A percentile compares a stretch with the other conserved stretches of the same genome.
Evolutionary conservation across 2,888 invertebrate genomes (phyloP).

Genomic region (Pyrochroa serraticornis): DNA sequence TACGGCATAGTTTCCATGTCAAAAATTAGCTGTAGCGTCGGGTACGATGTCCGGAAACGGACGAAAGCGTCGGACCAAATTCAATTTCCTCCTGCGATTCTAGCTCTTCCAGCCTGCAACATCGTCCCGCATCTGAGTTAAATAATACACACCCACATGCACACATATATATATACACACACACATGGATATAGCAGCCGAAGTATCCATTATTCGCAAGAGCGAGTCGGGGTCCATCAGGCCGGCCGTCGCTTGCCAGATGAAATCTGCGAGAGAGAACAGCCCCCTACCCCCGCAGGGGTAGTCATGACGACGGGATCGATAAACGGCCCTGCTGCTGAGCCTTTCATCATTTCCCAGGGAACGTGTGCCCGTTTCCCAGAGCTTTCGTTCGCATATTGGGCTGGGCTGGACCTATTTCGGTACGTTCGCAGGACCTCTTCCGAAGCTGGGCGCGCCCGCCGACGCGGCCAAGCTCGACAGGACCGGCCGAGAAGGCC

Average conservation of each 20-base stretch:
- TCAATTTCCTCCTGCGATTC: conserved; percentile 21
- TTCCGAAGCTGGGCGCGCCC: conserved; percentile 15
- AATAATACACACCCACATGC: conserved; percentile 32
- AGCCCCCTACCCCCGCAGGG: too few species aligned
- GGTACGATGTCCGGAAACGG: background rate
- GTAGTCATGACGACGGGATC: conserved; percentile 47
- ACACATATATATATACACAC: too few species aligned
- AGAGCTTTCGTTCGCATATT: conserved; percentile 34
- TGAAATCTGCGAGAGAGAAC: conserved; percentile 37
- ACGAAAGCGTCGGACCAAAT: conserved; percentile 22
- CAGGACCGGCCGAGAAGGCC: too few species aligned
- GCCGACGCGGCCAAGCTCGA: too few species aligned
- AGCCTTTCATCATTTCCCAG: conserved; percentile 45
- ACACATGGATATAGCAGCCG: conserved; percentile 1
- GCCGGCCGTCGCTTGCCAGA: conserved; percentile 30
- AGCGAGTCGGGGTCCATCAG: conserved; percentile 33
- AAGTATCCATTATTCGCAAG: conserved; percentile 37
- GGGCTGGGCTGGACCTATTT: conserved; percentile 43
- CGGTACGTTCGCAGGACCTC: conserved; percentile 27
- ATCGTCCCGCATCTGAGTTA: conserved; percentile 31
- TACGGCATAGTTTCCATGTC: too few species aligned
- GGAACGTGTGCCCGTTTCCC: conserved; percentile 43
- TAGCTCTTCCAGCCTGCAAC: conserved; percentile 16
- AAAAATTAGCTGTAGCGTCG: too few species aligned
- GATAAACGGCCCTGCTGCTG: conserved; percentile 40